phyloP scores from a whole-genome alignment of 2,797 vertebrate species.

The Pterois miles region DNA sequence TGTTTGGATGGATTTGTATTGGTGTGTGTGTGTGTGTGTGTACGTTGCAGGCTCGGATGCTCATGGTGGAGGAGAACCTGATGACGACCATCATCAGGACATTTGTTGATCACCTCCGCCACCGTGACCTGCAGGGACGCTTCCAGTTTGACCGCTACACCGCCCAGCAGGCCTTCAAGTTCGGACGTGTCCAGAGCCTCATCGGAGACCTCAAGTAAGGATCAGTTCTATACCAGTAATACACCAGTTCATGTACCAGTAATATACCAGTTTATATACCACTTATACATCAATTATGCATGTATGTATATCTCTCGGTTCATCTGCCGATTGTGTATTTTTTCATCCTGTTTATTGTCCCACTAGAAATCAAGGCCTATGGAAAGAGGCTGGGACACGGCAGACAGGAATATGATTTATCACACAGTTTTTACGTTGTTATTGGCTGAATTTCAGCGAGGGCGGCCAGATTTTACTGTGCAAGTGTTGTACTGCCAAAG shows the following conservation, averaged over 20 bases:
- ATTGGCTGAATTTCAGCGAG: too few relatives aligned
- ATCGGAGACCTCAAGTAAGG: slow-evolving; percentile 86
- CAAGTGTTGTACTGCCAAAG: too few relatives aligned
- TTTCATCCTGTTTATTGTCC: too few relatives aligned
- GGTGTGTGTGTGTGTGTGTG: slow-evolving; percentile 1
- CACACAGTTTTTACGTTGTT: too few relatives aligned
- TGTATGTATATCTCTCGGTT: too few relatives aligned
- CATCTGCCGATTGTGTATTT: too few relatives aligned
- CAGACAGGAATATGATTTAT: too few relatives aligned
- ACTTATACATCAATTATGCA: background rate
- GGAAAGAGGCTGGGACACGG: too few relatives aligned
- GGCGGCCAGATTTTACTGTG: too few relatives aligned
- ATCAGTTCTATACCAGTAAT: background rate
- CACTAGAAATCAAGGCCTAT: too few relatives aligned
- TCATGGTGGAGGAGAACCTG: slow-evolving; percentile 94
- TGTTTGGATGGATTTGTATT: background rate
- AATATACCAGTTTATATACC: background rate
- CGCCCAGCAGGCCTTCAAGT: slow-evolving; percentile 95
- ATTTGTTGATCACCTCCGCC: slow-evolving; percentile 94
- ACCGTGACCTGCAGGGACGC: slow-evolving; percentile 92
- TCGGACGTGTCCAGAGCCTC: slow-evolving; percentile 94
- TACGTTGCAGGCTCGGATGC: slow-evolving; percentile 89
- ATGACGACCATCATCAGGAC: slow-evolving; percentile 96
- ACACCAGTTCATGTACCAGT: background rate
- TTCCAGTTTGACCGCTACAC: slow-evolving; percentile 99